Evolutionary conservation across 2,797 vertebrate species (phyloP), one percentile per base, ranked within the genome.

Genomic region (Spheniscus humboldti): DNA sequence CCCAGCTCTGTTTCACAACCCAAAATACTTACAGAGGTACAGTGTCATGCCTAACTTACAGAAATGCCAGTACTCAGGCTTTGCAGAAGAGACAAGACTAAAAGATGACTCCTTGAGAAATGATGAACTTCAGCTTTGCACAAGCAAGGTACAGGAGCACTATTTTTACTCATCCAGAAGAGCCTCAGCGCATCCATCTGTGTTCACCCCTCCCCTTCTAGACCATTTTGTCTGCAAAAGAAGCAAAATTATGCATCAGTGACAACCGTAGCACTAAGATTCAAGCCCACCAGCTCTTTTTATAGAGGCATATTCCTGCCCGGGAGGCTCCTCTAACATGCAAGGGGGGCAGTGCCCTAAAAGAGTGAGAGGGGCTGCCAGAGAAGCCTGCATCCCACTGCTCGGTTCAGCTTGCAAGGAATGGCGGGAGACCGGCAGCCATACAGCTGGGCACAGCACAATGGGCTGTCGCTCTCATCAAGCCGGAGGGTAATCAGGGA

Each of bases 321-420:
- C 1, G 1, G 41, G 1, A n/a, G 53, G n/a, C 28, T 62, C 33
- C 56, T 92, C 39, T 11, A 67, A 17, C 25, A 12, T 0, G 0
- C 13, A 11, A 33, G 4, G n/a, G 5, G 14, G 4, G 19, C 52
- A 56, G 37, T 28, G 31, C 35, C 67, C 35, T 5, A 17, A 22
- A 33, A 55, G 48, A 62, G 13, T 14, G 33, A 68, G 56, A 69
- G 37, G 16, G 24, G 25, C 10, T 83, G 60, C 52, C 43, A 11
- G 63, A n/a, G 59, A 37, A 63, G 2, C 28, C 41, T 23, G 6
- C 41, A 7, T 35, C 75, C 67, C 59, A 18, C 52, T 31, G 43
- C 39, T 55, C 9, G 0, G 18, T n/a, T 74, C 47, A 20, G 45
- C 50, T 74, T 48, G 41, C 57, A 33, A 28, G 56, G 52, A 43